A percentile compares a stretch with the other conserved stretches of the same genome.
Conservation (phyloP, 2,797 vertebrate species). For the Micromesistius poutassou region DNA sequence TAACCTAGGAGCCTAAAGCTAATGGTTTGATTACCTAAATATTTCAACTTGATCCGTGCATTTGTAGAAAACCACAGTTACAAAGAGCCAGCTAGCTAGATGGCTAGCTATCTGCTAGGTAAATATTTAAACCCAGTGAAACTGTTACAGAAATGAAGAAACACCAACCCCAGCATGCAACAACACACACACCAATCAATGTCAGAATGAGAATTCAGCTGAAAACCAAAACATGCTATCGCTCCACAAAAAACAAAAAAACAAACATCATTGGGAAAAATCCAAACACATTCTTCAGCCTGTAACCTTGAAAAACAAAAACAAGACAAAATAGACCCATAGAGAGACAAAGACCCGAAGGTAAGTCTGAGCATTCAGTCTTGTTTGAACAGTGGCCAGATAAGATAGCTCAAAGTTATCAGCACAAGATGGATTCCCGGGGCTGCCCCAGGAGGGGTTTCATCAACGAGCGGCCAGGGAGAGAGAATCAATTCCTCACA, state of each 20-base stretch:
- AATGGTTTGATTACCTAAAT: too few relatives aligned
- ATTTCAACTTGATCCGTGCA: too few relatives aligned
- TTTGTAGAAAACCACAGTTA: too few relatives aligned
- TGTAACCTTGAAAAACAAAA: slow-evolving; percentile 71
- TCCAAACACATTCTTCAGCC: slow-evolving; percentile 45
- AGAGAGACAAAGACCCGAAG: slow-evolving; percentile 67
- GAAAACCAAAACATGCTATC: background rate
- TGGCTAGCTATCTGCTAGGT: too few relatives aligned
- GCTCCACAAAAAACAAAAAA: slow-evolving; percentile 15
- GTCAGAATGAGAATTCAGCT: background rate
- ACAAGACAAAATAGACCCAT: slow-evolving; percentile 57
- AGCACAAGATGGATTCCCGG: slow-evolving; percentile 68
- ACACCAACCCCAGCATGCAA: too few relatives aligned
- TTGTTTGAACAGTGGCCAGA: slow-evolving; percentile 73
- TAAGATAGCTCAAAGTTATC: slow-evolving; percentile 76
- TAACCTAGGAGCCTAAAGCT: too few relatives aligned
- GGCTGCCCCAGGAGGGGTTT: slow-evolving; percentile 59
- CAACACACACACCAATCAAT: too few relatives aligned
- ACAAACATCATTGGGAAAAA: slow-evolving; percentile 28
- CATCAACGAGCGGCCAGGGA: slow-evolving; percentile 58
- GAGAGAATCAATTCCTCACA: slow-evolving; percentile 61
- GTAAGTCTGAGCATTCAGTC: slow-evolving; percentile 66
- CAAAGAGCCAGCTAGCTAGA: too few relatives aligned
- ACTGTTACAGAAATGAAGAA: too few relatives aligned
- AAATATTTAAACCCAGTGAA: too few relatives aligned